These are phyloP conservation scores for Intellagama lesueurii DNA, from an alignment of 2,797 vertebrate species.

Conservation along the genomic window DNA sequence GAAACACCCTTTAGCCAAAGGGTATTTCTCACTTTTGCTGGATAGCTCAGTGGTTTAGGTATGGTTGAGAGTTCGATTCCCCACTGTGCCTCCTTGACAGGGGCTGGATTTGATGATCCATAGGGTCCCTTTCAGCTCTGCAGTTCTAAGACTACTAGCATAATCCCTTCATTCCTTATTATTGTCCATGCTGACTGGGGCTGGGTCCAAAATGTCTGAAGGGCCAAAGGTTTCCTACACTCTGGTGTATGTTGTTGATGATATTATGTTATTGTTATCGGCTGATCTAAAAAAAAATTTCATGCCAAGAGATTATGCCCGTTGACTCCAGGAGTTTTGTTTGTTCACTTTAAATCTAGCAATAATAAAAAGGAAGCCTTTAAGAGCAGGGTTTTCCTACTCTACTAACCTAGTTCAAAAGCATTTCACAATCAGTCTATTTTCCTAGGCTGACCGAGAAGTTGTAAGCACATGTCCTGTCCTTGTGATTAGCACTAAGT, in stretches of 20 bases:
- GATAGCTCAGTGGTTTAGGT: too few relatives aligned
- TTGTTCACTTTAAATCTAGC: not conserved
- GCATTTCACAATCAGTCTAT: not conserved
- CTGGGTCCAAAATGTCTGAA: not conserved
- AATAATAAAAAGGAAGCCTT: not conserved
- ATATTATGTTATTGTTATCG: too few relatives aligned
- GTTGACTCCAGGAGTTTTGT: not conserved
- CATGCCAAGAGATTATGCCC: not conserved
- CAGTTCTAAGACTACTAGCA: too few relatives aligned
- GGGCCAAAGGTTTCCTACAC: not conserved
- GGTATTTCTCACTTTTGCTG: too few relatives aligned
- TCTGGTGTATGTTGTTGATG: too few relatives aligned
- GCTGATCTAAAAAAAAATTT: constrained; percentile 12
- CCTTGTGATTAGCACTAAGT: not conserved
- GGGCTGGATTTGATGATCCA: too few relatives aligned
- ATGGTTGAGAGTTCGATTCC: too few relatives aligned
- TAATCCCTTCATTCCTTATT: not conserved
- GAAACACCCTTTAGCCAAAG: not conserved
- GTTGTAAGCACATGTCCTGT: not conserved
- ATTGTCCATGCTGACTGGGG: not conserved
- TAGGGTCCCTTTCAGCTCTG: too few relatives aligned
- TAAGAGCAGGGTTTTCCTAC: not conserved
- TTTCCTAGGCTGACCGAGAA: not conserved
- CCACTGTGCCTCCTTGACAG: too few relatives aligned
- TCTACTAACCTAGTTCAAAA: not conserved